A percentile compares a stretch with the other conserved stretches of the same genome.
phyloP scores from a whole-genome alignment of 1,140 invertebrate species.

The Galleria mellonella region DNA sequence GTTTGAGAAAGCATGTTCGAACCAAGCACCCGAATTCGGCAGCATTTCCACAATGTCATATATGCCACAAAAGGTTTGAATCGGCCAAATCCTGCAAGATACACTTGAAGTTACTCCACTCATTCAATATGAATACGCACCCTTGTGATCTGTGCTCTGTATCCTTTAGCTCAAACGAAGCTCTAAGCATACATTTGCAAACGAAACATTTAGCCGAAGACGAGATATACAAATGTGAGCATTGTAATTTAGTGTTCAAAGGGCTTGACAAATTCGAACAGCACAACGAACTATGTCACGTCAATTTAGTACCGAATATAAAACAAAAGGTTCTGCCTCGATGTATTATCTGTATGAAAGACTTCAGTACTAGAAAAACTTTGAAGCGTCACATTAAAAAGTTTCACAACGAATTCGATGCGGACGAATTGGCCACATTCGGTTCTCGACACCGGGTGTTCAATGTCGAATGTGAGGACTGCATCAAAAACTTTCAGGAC shows the following conservation, averaged over 20 bases:
- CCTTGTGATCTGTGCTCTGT: slow-evolving; percentile 43
- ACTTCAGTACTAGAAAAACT: slow-evolving; percentile 54
- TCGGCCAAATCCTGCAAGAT: slow-evolving; percentile 56
- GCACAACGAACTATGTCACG: slow-evolving; percentile 30
- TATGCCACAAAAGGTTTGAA: slow-evolving; percentile 50
- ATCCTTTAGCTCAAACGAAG: slow-evolving; percentile 33
- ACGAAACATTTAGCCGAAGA: slow-evolving; percentile 44
- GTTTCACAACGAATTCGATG: slow-evolving; percentile 45
- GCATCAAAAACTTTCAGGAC: slow-evolving; percentile 40
- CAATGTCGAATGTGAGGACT: slow-evolving; percentile 40
- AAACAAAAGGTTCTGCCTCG: slow-evolving; percentile 27
- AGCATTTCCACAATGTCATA: slow-evolving; percentile 46
- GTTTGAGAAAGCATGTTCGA: slow-evolving; percentile 46
- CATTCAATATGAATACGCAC: slow-evolving; percentile 42
- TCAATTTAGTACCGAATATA: slow-evolving; percentile 6
- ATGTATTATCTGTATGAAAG: slow-evolving; percentile 51
- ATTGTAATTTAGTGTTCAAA: slow-evolving; percentile 45
- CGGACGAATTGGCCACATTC: slow-evolving; percentile 39
- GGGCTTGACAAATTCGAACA: slow-evolving; percentile 40
- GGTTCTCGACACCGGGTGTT: slow-evolving; percentile 24
- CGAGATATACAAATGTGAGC: slow-evolving; percentile 49
- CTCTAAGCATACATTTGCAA: slow-evolving; percentile 33
- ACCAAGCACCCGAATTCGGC: slow-evolving; percentile 43
- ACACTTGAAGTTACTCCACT: slow-evolving; percentile 48
- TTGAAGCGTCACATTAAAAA: slow-evolving; percentile 51